Evolutionary conservation across 2,797 vertebrate species (phyloP).

Genomic region (Sphenodon punctatus): DNA sequence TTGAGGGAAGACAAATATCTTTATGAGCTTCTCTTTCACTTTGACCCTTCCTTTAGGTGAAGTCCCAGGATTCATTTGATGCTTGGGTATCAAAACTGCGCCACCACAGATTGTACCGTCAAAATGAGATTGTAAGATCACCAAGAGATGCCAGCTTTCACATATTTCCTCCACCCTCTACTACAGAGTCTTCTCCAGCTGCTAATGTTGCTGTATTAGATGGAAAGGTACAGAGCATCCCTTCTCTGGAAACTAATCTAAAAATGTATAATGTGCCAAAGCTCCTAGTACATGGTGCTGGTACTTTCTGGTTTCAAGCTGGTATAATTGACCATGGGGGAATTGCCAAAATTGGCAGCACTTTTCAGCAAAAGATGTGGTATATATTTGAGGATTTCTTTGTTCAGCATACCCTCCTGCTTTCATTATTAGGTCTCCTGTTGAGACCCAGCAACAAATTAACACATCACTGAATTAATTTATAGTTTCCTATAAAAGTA

Average conservation of each 20-base stretch:
- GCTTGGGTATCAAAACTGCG: constrained; percentile 95
- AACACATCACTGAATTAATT: no score
- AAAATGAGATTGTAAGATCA: constrained; percentile 98
- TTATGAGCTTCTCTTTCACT: background rate
- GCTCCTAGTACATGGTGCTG: background rate
- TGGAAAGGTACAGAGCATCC: constrained; percentile 80
- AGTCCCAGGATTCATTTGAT: constrained; percentile 97
- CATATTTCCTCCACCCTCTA: constrained; percentile 87
- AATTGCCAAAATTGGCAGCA: background rate
- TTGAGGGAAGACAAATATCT: background rate
- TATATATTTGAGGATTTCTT: background rate
- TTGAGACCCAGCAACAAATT: background rate
- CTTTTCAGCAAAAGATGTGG: background rate
- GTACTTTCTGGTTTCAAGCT: background rate
- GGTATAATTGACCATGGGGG: background rate
- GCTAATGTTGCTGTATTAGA: constrained; percentile 82
- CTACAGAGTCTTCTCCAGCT: constrained; percentile 88
- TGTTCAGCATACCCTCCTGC: background rate
- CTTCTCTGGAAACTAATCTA: background rate
- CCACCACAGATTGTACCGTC: constrained; percentile 93
- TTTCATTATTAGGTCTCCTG: background rate
- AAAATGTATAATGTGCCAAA: background rate
- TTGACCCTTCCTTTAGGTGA: constrained; percentile 82
- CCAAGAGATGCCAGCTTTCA: constrained; percentile 92
- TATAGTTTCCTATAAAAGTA: background rate